Evolutionary conservation across 2,888 invertebrate genomes (phyloP).

Genomic region (Phlogophora meticulosa): DNA sequence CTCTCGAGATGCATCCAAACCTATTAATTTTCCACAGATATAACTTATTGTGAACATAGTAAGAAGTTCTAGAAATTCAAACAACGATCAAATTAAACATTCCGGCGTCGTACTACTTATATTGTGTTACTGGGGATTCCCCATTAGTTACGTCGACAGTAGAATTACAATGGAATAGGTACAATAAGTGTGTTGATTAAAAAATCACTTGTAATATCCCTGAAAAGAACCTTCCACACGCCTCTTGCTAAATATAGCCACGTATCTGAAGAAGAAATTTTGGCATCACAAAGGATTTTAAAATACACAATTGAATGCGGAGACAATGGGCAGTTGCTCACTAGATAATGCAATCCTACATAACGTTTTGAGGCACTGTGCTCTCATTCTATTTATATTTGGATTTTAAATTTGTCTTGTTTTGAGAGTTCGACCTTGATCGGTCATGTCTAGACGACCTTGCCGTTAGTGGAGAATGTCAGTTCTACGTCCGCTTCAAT

Average conservation of each 20-base stretch:
- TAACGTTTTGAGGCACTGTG: slow-evolving; percentile 48
- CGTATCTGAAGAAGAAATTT: slow-evolving; percentile 37
- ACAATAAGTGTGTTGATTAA: not conserved
- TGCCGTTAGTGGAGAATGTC: slow-evolving; percentile 78
- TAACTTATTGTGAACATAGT: slow-evolving; percentile 28
- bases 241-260: slow-evolving; percentile 12
- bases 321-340: slow-evolving; percentile 37
- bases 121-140: slow-evolving; percentile 11
- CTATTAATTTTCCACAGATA: slow-evolving; percentile 69
- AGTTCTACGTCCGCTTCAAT: slow-evolving; percentile 76
- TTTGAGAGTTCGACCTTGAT: slow-evolving; percentile 77
- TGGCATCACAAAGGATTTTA: slow-evolving; percentile 39
- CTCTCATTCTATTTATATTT: slow-evolving; percentile 59
- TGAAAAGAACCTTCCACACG: not conserved
- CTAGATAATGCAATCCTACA: slow-evolving; percentile 46
- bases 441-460: slow-evolving; percentile 81
- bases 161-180: slow-evolving; percentile 23
- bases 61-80: slow-evolving; percentile 6
- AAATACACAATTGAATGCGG: slow-evolving; percentile 28
- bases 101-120: not conserved
- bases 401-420: slow-evolving; percentile 63
- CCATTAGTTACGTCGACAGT: not conserved
- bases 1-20: slow-evolving; percentile 72
- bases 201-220: not conserved
- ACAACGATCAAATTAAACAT: not conserved